Evolutionary conservation across 2,113 vertebrate genomes (phyloP), one percentile per base, ranked within the genome.

Genomic region (Echinops telfairi): DNA sequence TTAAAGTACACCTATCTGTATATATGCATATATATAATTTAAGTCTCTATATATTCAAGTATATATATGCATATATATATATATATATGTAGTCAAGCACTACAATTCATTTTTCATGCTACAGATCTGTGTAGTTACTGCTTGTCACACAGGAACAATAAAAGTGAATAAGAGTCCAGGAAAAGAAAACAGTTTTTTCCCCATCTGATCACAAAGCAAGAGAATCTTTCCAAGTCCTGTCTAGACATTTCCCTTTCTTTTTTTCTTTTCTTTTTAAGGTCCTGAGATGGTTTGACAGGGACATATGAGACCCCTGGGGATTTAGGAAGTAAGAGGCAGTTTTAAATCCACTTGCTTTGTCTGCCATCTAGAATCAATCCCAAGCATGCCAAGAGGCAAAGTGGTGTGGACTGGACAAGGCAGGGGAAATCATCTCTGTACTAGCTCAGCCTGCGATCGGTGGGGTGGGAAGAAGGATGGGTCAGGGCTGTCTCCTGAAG

Each of bases 41-140:
- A 53, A 53, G 47, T 53, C 4, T 66, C 2, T 66, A 66, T 27
- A 27, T 66, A 27, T 73, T 53, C 78, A 81, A 88, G 88, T 76
- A 16, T 76, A 73, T 62, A 73, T 36, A 66, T 64, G 62, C 22
- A 62, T 16, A 57, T 60, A 16, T 60, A 25, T 64, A 25, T 22
- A 3, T 64, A 23, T 64, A 64, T 25, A 23, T 64, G 23, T 73
- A 33, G 31, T 53, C 78, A 81, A 88, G 88, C 81, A 16, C 76
- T 86, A 36, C 83, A 79, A 47, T 91, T 75, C 40, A 15, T 78
- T 77, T 92, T 92, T n/a, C 47, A 14, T 20, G 64, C 38, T 77
- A 33, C n/a, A 47, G 40, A 82, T 88, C 27, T 53, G 27, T 64
- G 40, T 29, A 53, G 40, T 88, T 60, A 79, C 25, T 36, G 40